phyloP scores from a whole-genome alignment of 2,888 invertebrate species.

The Galeopsomyia nigrocyanea region DNA sequence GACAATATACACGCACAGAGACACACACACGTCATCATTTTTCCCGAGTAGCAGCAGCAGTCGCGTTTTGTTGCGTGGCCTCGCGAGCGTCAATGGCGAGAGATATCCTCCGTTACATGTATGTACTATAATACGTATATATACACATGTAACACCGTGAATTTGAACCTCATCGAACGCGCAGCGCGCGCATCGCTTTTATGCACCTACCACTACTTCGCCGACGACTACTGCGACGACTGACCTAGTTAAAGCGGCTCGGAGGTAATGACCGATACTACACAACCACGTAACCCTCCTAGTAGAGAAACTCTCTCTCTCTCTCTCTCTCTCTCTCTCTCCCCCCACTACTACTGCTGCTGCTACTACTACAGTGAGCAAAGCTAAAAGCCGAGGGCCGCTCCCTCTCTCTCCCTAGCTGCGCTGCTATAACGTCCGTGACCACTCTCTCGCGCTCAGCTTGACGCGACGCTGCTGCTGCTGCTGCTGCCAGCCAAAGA shows the following conservation, averaged over 20 bases:
- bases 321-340: constrained; percentile 45
- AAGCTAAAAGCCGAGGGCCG: background rate
- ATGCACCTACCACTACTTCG: constrained; percentile 28
- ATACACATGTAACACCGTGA: constrained; percentile 2
- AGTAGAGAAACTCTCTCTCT: constrained; percentile 48
- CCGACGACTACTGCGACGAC: constrained; percentile 65
- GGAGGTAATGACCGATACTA: constrained; percentile 70
- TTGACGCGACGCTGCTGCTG: background rate
- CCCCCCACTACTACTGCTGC: constrained; percentile 10
- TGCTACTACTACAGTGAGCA: background rate
- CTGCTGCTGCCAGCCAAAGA: background rate
- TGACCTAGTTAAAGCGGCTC: constrained; percentile 67
- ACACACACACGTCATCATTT: constrained; percentile 17
- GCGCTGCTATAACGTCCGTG: constrained; percentile 22
- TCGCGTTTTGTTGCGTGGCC: constrained; percentile 6
- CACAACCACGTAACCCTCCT: constrained; percentile 63
- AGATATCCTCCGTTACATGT: constrained; percentile 2
- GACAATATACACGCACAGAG: constrained; percentile 37
- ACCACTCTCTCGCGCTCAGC: constrained; percentile 31
- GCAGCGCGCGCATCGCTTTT: constrained; percentile 31
- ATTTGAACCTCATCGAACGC: constrained; percentile 40
- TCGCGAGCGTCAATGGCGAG: constrained; percentile 47
- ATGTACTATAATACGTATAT: too few relatives aligned
- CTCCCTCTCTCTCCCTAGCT: background rate
- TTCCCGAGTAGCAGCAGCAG: background rate